phyloP scores from a whole-genome alignment of 2,113 vertebrate genomes.

The Columbina picui region DNA sequence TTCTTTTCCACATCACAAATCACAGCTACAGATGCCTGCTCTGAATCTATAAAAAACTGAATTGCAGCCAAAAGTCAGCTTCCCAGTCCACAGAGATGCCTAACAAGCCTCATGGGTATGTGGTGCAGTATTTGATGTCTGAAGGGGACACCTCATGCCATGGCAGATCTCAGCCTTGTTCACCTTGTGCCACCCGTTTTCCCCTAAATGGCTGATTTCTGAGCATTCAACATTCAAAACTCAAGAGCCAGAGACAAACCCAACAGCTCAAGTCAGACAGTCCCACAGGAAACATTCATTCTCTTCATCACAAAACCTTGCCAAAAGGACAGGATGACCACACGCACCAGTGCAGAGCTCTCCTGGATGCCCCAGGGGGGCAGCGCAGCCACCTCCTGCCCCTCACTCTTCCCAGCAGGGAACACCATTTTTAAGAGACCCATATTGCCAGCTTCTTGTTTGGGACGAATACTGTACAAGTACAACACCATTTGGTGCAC shows the following conservation, averaged over 20 bases:
- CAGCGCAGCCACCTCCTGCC: not conserved
- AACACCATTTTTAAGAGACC: not conserved
- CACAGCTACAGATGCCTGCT: not conserved
- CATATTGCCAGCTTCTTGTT: not conserved
- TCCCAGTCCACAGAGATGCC: not conserved
- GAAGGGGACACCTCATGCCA: rapidly evolving
- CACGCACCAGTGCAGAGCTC: rapidly evolving
- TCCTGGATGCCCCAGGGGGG: not conserved
- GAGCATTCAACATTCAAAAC: not conserved
- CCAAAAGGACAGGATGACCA: not conserved
- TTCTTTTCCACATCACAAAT: not conserved
- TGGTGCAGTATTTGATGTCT: not conserved
- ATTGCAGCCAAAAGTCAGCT: not conserved
- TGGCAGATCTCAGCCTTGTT: not conserved
- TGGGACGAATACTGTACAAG: not conserved
- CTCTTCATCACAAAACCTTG: not conserved
- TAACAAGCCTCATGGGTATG: not conserved
- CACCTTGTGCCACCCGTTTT: not conserved
- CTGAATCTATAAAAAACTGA: not conserved
- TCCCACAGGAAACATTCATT: not conserved
- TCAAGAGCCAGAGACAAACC: not conserved
- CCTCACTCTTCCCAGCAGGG: not conserved
- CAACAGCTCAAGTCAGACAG: not conserved
- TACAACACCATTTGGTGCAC: not conserved
- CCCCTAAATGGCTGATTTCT: not conserved